These are phyloP conservation scores for Hymenopus coronatus DNA, from an alignment of 2,888 invertebrate species.

Conservation along the genomic window DNA sequence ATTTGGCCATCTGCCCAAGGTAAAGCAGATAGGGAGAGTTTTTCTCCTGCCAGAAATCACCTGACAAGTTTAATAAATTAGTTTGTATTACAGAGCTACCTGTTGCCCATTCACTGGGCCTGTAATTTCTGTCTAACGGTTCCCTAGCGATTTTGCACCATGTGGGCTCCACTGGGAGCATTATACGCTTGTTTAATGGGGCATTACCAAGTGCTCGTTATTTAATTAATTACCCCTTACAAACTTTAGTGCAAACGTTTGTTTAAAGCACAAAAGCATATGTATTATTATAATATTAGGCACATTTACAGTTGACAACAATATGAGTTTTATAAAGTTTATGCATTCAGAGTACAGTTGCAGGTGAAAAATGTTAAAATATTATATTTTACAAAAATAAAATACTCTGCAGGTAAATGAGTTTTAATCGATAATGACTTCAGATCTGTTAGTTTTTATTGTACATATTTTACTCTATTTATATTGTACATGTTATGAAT, in stretches of 20 bases:
- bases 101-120: background rate
- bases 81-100: background rate
- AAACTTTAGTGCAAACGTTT: background rate
- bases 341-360: too few relatives aligned
- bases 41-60: background rate
- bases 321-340: too few relatives aligned
- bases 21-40: background rate
- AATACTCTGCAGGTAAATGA: too few relatives aligned
- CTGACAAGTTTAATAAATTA: background rate
- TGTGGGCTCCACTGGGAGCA: background rate
- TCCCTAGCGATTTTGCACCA: background rate
- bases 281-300: background rate
- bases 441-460: too few relatives aligned
- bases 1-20: background rate
- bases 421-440: too few relatives aligned
- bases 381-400: too few relatives aligned
- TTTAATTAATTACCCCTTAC: background rate
- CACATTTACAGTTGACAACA: background rate
- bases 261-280: background rate
- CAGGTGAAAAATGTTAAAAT: too few relatives aligned
- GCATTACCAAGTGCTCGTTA: background rate
- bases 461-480: too few relatives aligned
- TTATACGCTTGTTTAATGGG: background rate
- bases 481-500: too few relatives aligned
- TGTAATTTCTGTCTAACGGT: background rate